Conservation (phyloP, 2,113 vertebrate species). For the Callionymus lyra region DNA sequence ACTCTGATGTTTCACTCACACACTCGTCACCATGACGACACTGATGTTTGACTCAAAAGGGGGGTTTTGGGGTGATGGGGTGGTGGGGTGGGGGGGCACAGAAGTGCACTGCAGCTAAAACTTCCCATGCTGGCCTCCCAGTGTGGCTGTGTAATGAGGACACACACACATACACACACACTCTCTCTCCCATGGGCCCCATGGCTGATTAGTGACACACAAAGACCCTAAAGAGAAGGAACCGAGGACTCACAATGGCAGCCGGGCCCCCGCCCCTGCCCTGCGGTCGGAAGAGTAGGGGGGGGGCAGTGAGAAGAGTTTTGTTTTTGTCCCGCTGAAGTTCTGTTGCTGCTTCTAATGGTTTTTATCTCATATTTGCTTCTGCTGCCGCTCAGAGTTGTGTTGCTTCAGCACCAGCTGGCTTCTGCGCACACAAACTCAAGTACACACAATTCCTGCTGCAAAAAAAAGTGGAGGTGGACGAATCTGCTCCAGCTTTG, state of each 20-base stretch:
- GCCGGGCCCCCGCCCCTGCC: constrained; percentile 70
- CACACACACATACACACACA: constrained; percentile 45
- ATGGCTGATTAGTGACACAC: constrained; percentile 84
- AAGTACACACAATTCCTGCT: too few relatives aligned
- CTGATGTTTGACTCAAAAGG: constrained; percentile 16
- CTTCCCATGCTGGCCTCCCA: constrained; percentile 76
- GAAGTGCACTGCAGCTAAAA: constrained; percentile 65
- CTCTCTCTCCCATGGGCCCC: constrained; percentile 58
- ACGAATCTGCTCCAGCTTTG: too few relatives aligned
- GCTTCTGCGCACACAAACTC: too few relatives aligned
- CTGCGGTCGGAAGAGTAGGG: constrained; percentile 41
- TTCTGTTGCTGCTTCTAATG: constrained; percentile 6
- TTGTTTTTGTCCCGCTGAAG: constrained; percentile 45
- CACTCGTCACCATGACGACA: too few relatives aligned
- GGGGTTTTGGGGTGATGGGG: constrained; percentile 28
- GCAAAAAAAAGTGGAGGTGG: too few relatives aligned
- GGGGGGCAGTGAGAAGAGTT: constrained; percentile 36
- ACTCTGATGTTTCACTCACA: too few relatives aligned
- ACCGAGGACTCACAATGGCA: constrained; percentile 70
- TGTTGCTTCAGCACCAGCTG: too few relatives aligned
- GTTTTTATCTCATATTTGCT: not conserved
- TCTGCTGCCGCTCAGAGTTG: too few relatives aligned
- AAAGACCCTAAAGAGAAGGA: constrained; percentile 81
- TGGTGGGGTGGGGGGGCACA: constrained; percentile 21
- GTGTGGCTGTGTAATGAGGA: constrained; percentile 77